These are phyloP conservation scores for Lepisosteus osseus DNA, from an alignment of 2,113 vertebrate species.

Conservation along the genomic window DNA sequence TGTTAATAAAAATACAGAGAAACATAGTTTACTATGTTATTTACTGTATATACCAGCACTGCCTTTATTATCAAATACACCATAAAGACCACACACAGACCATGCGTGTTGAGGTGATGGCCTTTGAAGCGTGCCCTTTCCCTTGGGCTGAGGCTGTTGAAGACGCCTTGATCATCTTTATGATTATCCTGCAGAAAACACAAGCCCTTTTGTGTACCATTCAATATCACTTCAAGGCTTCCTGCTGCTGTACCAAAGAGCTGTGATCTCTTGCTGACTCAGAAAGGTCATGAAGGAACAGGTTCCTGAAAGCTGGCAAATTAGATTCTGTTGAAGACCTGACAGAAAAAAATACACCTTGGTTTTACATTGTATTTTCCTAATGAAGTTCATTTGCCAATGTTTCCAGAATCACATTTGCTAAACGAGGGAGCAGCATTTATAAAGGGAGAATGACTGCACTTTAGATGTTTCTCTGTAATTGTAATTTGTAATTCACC, in stretches of 20 bases:
- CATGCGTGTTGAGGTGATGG: not conserved
- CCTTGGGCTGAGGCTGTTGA: constrained; percentile 14
- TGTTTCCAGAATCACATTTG: not conserved
- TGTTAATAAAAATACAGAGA: too few species aligned
- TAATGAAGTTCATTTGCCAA: not conserved
- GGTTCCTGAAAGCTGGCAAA: not conserved
- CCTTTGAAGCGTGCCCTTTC: constrained; percentile 7
- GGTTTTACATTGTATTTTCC: not conserved
- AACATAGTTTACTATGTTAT: too few species aligned
- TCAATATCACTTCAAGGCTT: constrained; percentile 41
- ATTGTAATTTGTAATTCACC: too few species aligned
- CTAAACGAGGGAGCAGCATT: too few species aligned
- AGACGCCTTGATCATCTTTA: constrained; percentile 19
- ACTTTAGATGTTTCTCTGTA: too few species aligned
- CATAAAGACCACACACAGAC: too few species aligned
- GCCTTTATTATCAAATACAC: too few species aligned
- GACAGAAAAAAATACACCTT: not conserved
- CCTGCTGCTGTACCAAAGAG: not conserved
- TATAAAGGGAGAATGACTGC: too few species aligned
- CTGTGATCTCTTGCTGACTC: constrained; percentile 15
- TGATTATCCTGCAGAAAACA: constrained; percentile 22
- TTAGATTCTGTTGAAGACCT: not conserved
- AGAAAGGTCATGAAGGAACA: not conserved
- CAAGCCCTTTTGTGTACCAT: constrained; percentile 7
- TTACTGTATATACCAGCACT: too few species aligned